A percentile compares a stretch with the other conserved stretches of the same genome.
phyloP scores from a whole-genome alignment of 2,888 invertebrate genomes.

The Agrochola litura region DNA sequence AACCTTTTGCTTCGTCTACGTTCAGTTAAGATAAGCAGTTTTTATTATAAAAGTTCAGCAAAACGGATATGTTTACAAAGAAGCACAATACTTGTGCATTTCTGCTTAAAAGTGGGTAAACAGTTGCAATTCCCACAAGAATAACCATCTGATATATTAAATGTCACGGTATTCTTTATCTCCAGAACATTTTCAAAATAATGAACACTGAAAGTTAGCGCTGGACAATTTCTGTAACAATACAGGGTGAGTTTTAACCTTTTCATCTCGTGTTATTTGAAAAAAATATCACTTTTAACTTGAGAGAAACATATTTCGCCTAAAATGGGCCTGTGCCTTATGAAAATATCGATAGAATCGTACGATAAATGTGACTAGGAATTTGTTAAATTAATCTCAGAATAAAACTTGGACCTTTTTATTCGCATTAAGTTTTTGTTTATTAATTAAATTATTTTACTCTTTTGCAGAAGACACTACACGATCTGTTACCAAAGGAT shows the following conservation, averaged over 20 bases:
- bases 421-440: neutral
- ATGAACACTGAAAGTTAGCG: slow-evolving; percentile 35
- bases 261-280: neutral
- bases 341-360: neutral
- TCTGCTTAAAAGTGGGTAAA: slow-evolving; percentile 47
- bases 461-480: too few relatives aligned
- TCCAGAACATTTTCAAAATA: slow-evolving; percentile 48
- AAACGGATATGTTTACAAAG: slow-evolving; percentile 16
- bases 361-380: neutral
- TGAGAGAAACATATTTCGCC: neutral
- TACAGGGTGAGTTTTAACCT: neutral
- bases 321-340: neutral
- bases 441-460: too few relatives aligned
- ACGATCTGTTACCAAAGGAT: too few relatives aligned
- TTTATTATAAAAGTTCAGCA: slow-evolving; percentile 6
- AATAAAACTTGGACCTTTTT: too few relatives aligned
- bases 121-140: slow-evolving; percentile 49
- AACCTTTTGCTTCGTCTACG: too few relatives aligned
- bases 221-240: slow-evolving; percentile 22
- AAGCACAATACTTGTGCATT: slow-evolving; percentile 39
- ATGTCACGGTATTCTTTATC: slow-evolving; percentile 52
- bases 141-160: slow-evolving; percentile 53
- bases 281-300: neutral
- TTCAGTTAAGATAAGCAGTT: slow-evolving; percentile 3
- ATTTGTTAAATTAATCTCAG: neutral